Conservation (phyloP, 2,888 invertebrate species). For the Acleris emargana region DNA sequence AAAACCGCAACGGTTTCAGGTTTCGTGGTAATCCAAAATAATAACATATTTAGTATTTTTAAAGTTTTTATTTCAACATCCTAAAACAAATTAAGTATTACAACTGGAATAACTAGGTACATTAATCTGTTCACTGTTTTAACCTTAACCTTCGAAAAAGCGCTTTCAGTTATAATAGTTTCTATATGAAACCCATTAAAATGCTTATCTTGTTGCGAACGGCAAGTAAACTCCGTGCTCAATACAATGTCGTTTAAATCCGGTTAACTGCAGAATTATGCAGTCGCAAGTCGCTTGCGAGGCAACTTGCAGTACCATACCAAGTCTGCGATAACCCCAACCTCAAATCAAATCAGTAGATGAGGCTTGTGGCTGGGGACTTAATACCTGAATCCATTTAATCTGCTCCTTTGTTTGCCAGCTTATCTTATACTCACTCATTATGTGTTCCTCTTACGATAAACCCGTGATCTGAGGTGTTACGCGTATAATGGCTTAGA, state of each 20-base stretch:
- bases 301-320: too few species aligned
- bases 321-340: slow-evolving; percentile 14
- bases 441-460: slow-evolving; percentile 31
- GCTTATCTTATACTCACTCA: slow-evolving; percentile 20
- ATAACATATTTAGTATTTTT: too few species aligned
- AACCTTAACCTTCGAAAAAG: neutral
- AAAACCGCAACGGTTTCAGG: neutral
- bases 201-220: slow-evolving; percentile 24
- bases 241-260: slow-evolving; percentile 27
- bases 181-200: slow-evolving; percentile 4
- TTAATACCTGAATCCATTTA: slow-evolving; percentile 21
- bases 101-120: too few species aligned
- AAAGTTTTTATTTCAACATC: too few species aligned
- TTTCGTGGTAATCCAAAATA: too few species aligned
- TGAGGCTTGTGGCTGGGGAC: slow-evolving; percentile 9
- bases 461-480: slow-evolving; percentile 24
- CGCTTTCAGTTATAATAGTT: neutral
- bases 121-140: too few species aligned
- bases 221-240: slow-evolving; percentile 19
- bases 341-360: slow-evolving; percentile 25
- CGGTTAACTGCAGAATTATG: slow-evolving; percentile 31
- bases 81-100: too few species aligned
- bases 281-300: slow-evolving; percentile 19
- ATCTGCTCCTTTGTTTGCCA: slow-evolving; percentile 26
- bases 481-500: slow-evolving; percentile 19